Evolutionary conservation across 2,113 vertebrate species (phyloP), one percentile per base, ranked within the genome.

Genomic region (Sapayoa aenigma): DNA sequence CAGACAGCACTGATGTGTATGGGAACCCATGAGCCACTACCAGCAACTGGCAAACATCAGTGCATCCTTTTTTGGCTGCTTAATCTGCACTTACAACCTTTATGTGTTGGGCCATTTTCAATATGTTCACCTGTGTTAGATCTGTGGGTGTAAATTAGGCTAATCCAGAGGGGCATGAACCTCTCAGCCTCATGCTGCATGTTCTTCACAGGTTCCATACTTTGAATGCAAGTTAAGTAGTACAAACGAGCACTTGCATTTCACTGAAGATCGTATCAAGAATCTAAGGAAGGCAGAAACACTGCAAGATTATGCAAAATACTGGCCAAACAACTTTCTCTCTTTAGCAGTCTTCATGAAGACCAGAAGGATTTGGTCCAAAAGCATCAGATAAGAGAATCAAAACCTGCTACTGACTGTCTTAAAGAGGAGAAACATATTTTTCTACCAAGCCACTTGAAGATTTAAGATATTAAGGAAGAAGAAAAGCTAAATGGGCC

Each of bases 401-500:
- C 85, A 96, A 95, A 92, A 94, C 76, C 80, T 90, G 68, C 58
- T 81, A 55, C 35, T 49, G 82, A 88, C 52, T 92, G 18, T 60
- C 76, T 75, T 49, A 76, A 86, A 90, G 44, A 19, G 2, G 4
- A 87, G 86, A 90, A 81, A 62, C 31, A 3, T 72, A 65, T 84
- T 94, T 81, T 92, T 56, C 67, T 60, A 68, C 60, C 74, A 95
- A 50, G 41, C 89, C 74, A 80, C 84, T 93, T 91, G 66, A 94
- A 93, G 73, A 92, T 92, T 84, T 96, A 93, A 94, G 83, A 82
- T 78, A 91, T 72, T 85, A 92, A 67, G 81, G 66, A 89, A 83
- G 83, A 95, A 77, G 39, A 86, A 90, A 91, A 96, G 92, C 84
- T 91, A 95, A 96, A 94, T 74, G 93, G 94, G 94, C 93, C 94